Conservation (phyloP, 92 coral and sea anemone genomes). For the Epizoanthus fatuus region DNA sequence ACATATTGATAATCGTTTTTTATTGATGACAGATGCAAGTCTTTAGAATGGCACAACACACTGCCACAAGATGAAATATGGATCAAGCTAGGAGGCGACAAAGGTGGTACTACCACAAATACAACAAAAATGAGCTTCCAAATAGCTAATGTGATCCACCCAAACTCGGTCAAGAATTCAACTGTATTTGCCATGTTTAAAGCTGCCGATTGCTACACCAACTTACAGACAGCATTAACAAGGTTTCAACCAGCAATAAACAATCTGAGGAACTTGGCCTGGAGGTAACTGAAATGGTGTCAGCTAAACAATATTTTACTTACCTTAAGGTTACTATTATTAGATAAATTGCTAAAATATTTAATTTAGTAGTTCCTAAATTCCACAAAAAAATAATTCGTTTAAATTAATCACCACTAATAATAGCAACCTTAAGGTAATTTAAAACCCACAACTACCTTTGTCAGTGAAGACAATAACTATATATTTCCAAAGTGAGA, state of each 20-base stretch:
- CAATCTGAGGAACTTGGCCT: not conserved
- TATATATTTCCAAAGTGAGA: too few relatives aligned
- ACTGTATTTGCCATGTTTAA: conserved; percentile 6
- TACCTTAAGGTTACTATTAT: too few relatives aligned
- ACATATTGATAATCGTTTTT: not conserved
- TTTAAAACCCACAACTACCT: too few relatives aligned
- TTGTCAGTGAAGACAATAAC: too few relatives aligned
- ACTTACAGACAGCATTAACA: conserved; percentile 14
- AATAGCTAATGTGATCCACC: conserved; percentile 5
- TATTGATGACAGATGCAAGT: not conserved
- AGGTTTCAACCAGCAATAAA: conserved; percentile 5
- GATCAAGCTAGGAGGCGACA: conserved; percentile 1
- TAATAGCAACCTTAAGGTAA: too few relatives aligned
- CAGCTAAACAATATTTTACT: not conserved
- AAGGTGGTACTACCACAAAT: not conserved
- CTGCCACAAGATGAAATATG: not conserved
- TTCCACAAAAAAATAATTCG: too few relatives aligned
- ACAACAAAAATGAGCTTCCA: conserved; percentile 11
- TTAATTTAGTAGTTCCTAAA: too few relatives aligned
- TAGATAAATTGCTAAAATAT: too few relatives aligned
- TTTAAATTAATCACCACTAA: too few relatives aligned
- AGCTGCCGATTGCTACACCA: not conserved
- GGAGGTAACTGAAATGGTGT: conserved; percentile 12
- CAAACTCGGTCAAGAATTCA: not conserved
- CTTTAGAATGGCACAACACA: not conserved